phyloP scores from a whole-genome alignment of 2,888 invertebrate genomes.

The Crematogaster levior region DNA sequence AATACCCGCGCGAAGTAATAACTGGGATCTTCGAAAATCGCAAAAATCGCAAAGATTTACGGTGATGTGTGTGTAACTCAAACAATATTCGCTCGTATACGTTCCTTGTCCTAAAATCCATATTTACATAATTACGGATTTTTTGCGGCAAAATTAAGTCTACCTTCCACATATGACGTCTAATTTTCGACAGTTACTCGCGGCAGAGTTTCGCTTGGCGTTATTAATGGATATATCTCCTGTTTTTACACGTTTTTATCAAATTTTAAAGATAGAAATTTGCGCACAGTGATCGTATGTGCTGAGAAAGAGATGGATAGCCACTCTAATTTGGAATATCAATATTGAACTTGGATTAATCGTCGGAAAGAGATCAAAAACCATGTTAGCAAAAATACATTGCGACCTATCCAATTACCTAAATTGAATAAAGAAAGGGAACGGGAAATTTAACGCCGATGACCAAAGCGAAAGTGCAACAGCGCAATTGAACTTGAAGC shows the following conservation, averaged over 20 bases:
- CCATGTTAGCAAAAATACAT: not conserved
- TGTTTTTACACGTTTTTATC: slow-evolving; percentile 7
- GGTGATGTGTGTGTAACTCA: not conserved
- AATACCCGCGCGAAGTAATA: not conserved
- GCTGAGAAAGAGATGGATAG: not conserved
- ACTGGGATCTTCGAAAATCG: not conserved
- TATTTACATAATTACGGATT: not conserved
- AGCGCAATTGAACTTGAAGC: not conserved
- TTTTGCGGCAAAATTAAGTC: not conserved
- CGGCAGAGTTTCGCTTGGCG: not conserved
- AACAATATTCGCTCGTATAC: not conserved
- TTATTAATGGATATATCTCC: slow-evolving; percentile 14
- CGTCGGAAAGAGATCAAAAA: slow-evolving; percentile 4
- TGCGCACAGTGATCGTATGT: not conserved
- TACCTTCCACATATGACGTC: not conserved
- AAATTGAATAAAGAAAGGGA: not conserved
- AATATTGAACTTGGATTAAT: slow-evolving; percentile 32
- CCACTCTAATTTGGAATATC: slow-evolving; percentile 27
- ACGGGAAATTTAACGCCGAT: not conserved
- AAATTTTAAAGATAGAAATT: slow-evolving; percentile 15
- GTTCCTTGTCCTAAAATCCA: not conserved
- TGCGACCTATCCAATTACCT: too few species aligned
- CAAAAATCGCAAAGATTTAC: not conserved
- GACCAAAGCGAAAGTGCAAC: not conserved
- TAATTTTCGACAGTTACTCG: not conserved